phyloP scores from a whole-genome alignment of 2,888 invertebrate species.

The Tuta absoluta region DNA sequence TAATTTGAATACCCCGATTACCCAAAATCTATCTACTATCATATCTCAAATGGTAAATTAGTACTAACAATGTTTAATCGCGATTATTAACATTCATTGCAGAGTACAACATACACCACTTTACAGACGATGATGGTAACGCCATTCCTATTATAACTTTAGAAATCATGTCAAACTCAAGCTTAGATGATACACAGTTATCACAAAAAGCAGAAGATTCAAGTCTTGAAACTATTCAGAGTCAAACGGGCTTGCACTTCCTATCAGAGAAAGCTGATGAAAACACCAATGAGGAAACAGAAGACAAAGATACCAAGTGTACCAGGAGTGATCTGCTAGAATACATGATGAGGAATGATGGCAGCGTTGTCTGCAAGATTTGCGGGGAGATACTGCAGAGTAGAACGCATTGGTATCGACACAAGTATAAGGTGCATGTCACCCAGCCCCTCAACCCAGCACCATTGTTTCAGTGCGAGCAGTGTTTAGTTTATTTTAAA shows the following conservation, averaged over 20 bases:
- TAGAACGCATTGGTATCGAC: constrained; percentile 89
- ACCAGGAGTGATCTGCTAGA: constrained; percentile 83
- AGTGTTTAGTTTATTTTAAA: constrained; percentile 89
- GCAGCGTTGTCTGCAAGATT: constrained; percentile 87
- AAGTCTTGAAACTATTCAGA: neutral
- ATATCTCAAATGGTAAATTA: neutral
- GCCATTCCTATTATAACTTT: constrained; percentile 69
- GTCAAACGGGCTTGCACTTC: constrained; percentile 53
- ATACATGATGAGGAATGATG: constrained; percentile 85
- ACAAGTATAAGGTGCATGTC: constrained; percentile 89
- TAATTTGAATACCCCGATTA: neutral
- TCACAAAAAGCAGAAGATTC: neutral
- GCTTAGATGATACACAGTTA: neutral
- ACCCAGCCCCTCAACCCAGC: constrained; percentile 81
- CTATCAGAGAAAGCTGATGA: constrained; percentile 48
- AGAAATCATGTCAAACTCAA: constrained; percentile 60
- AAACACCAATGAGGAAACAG: constrained; percentile 40
- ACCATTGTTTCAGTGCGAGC: constrained; percentile 86
- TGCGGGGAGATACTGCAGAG: constrained; percentile 88
- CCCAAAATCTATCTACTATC: constrained; percentile 15
- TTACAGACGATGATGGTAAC: constrained; percentile 60
- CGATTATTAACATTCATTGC: constrained; percentile 45
- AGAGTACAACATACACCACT: constrained; percentile 61
- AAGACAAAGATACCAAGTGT: constrained; percentile 45
- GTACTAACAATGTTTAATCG: neutral